phyloP scores from a whole-genome alignment of 2,888 invertebrate genomes.

The Antitype chi region DNA sequence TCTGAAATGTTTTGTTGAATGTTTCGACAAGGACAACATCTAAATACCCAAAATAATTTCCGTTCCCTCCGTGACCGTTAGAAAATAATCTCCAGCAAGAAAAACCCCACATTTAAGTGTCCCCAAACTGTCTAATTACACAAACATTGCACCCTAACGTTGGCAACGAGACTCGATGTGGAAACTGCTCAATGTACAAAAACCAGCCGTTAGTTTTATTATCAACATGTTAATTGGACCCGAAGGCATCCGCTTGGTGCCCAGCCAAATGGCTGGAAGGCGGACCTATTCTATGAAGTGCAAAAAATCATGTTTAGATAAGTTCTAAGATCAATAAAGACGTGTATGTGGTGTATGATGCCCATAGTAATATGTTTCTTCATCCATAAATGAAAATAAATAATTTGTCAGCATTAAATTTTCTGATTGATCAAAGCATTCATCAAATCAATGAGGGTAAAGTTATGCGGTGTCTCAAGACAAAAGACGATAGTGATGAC shows the following conservation, averaged over 20 bases:
- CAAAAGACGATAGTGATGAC: too few relatives aligned
- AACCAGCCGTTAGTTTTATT: slow-evolving; percentile 79
- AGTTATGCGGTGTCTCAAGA: too few relatives aligned
- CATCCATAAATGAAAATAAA: not conserved
- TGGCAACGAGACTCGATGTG: slow-evolving; percentile 63
- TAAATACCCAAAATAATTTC: not conserved
- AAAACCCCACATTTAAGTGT: slow-evolving; percentile 29
- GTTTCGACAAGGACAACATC: not conserved
- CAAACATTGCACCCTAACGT: slow-evolving; percentile 58
- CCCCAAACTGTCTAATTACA: slow-evolving; percentile 59
- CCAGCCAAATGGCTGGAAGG: slow-evolving; percentile 80
- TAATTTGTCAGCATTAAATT: not conserved
- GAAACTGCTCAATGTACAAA: slow-evolving; percentile 59
- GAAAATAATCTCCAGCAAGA: slow-evolving; percentile 25
- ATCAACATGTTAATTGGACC: slow-evolving; percentile 86
- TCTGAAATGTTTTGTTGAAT: not conserved
- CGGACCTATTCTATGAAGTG: slow-evolving; percentile 69
- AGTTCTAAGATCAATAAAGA: slow-evolving; percentile 25
- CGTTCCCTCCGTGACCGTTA: not conserved
- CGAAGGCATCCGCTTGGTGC: slow-evolving; percentile 82
- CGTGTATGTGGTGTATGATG: not conserved
- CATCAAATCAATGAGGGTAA: not conserved
- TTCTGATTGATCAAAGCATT: not conserved
- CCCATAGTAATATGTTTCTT: not conserved
- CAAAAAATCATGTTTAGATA: slow-evolving; percentile 46